Base-by-base conservation (phyloP, 1,140 invertebrate species). In the Diabrotica undecimpunctata region DNA sequence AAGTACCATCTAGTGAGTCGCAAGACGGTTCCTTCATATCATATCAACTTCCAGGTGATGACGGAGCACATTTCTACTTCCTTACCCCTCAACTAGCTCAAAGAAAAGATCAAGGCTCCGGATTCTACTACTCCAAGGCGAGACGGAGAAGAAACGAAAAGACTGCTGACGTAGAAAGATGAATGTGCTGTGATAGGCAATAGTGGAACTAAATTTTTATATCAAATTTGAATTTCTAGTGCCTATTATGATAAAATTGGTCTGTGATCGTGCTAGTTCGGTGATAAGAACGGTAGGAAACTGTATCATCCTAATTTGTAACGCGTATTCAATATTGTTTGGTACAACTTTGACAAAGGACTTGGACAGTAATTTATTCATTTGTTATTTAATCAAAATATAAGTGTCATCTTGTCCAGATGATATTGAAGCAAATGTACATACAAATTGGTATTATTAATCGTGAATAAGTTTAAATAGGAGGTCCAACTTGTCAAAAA, bases 51-150 rank as follows among this genome's bases (percentile, higher is more conserved):
- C 89, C 89, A 0, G 88, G 88, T 0, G 81, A 84, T 54, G 80
- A 84, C 50, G 86, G 83, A 1, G 88, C 88, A 0, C 88, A 90
- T 78, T 88, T 91, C 72, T 91, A 91, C 75, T 90, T 90, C 80
- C 76, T 91, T 46, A 89, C 89, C 50, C 89, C 89, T 3, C 88
- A 89, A 72, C 80, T 84, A 5, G 80, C 81, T 36, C 81, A 80
- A 60, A 77, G 79, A 46, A 77, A 80, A 13, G 77, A 78, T 5
- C 74, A 75, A 62, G 71, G 67, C n/a, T 70, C 74, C 0, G 75
- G 70, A 6, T 82, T 79, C 64, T 62, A 81, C 7, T 82, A 79
- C 57, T 72, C 70, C 65, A 56, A 81, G 72, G 58, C 67, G 11
- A 63, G 63, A 25, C 63, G 55, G 35, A 52, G 68, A 37, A 66